phyloP scores from a whole-genome alignment of 2,888 invertebrate species.

The Catocala fraxini region DNA sequence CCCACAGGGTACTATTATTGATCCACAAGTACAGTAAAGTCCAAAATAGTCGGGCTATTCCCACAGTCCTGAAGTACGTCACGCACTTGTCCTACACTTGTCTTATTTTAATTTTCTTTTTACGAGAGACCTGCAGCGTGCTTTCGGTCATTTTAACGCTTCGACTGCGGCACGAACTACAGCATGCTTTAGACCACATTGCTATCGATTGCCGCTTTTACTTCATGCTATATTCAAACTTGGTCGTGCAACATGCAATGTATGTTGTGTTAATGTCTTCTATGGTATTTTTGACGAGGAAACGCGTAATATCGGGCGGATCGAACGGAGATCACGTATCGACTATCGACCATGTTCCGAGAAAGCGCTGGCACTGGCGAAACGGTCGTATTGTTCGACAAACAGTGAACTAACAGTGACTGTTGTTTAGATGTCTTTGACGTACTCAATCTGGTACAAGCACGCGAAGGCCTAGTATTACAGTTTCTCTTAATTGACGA shows the following conservation, averaged over 20 bases:
- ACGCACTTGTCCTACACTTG: constrained; percentile 56
- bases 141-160: constrained; percentile 53
- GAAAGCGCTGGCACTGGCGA: constrained; percentile 61
- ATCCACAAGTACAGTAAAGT: constrained; percentile 3
- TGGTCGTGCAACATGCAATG: constrained; percentile 13
- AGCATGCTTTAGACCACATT: constrained; percentile 13
- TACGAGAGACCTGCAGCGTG: constrained; percentile 59
- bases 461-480: too few species aligned
- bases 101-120: constrained; percentile 57
- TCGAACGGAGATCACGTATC: constrained; percentile 65
- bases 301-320: constrained; percentile 54
- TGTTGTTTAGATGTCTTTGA: constrained; percentile 1
- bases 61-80: constrained; percentile 46
- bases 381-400: constrained; percentile 52
- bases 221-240: background rate
- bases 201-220: constrained; percentile 19
- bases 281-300: constrained; percentile 25
- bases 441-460: background rate
- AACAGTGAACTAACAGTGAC: constrained; percentile 27
- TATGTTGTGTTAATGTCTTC: constrained; percentile 17
- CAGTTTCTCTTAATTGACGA: too few species aligned
- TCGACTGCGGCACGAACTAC: constrained; percentile 42
- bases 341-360: constrained; percentile 60
- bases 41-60: constrained; percentile 31
- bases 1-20: constrained; percentile 4